Evolutionary conservation across 2,797 vertebrate genomes (phyloP), one percentile per base, ranked within the genome.

Genomic region (Acrossocheilus wenchowensis): DNA sequence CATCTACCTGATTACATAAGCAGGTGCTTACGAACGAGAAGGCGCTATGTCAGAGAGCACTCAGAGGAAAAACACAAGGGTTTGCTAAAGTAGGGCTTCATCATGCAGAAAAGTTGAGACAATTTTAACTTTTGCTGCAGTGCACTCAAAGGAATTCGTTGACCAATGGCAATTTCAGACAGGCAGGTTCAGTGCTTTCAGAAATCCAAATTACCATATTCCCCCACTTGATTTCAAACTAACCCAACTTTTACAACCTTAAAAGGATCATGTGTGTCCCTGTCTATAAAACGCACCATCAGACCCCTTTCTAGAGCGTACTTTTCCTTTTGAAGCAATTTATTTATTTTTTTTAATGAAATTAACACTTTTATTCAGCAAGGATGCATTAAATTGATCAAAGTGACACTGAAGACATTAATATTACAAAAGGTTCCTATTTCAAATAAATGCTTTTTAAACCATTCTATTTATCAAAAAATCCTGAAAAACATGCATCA

Each of bases 111-210:
- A 72, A 72, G 21, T 23, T 43, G 69, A 43, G 69, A 14, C 6
- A 6, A 72, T 72, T 64, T 45, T n/a, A 43, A 72, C 69, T 45
- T 73, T 73, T 45, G 23, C 41, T 45, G 71, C 23, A 73, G 71
- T 48, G n/a, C 23, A 48, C n/a, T 78, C 36, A 60, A 39, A 57
- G 54, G 34, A 10, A 57, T 14, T 36, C 19, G 12, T 36, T 23
- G 74, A 62, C 14, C 77, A 43, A 26, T 62, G 11, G 17, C 52
- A 78, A 39, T 43, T 17, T 26, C 77, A 79, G 77, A 14, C 23
- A 15, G 66, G 11, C 21, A 6, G 34, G 50, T 78, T 57, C 11
- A 39, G 11, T 34, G 73, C 72, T 10, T 74, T 50, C 14, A 74
- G 43, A 74, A 17, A 36, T 77, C 5, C 10, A 78, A n/a, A 41